Evolutionary conservation across 2,113 vertebrate genomes (phyloP), one percentile per base, ranked within the genome.

Genomic region (Thalassoma bifasciatum): DNA sequence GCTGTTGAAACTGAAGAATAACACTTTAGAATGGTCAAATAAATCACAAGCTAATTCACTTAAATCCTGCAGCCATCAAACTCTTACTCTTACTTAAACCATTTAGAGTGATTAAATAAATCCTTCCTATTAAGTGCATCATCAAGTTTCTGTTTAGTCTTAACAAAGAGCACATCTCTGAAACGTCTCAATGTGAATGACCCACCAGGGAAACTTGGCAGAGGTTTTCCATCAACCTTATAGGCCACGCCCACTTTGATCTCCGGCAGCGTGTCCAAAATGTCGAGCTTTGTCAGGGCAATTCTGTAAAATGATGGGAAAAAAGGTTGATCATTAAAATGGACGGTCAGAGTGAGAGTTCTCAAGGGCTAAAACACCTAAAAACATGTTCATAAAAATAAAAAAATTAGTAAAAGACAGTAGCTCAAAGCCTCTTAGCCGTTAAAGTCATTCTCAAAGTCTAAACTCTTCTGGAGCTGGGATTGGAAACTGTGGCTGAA

Each of bases 161-260:
- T n/a, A 8, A 67, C 24, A 59, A 52, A 40, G 1, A 54, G 40
- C 23, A 57, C 4, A 54, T 60, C 47, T 46, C 22, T 23, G 30
- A 17, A 72, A 40, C 10, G 23, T 60, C 4, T 19, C n/a, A 44
- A 9, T 19, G 47, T 8, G 24, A 68, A 34, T 22, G 7, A 61
- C 88, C 46, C 66, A 94, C 95, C 93, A 13, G 95, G 95, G 74
- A 95, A 95, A 85, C 93, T 94, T 23, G 93, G 90, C 3, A 95
- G 88, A 50, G 81, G 62, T 30, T 94, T 8, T 36, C 82, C 94
- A 5, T 94, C 91, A 16, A 94, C 86, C 1, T 72, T 90, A 66
- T 95, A 95, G 12, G 90, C 89, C 60, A 95, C 89, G 0, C 94
- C 94, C 47, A 95, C 92, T 90, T 95, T 94, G 52, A 95, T 95